Base-by-base conservation (phyloP, 1,140 invertebrate species). In the Plodia interpunctella region DNA sequence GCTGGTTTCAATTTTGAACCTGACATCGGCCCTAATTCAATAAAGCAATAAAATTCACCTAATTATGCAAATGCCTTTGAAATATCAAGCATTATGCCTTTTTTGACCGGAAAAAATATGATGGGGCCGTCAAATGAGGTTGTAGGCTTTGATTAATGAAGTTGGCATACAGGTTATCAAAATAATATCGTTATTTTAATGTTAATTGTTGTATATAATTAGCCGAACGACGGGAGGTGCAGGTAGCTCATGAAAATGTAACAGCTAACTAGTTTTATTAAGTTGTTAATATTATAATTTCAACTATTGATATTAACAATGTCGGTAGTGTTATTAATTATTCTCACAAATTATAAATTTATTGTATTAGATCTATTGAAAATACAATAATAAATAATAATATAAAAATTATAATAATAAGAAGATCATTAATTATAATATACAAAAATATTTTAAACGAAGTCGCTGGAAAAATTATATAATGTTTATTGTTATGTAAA, bases 1-100 rank as follows among this genome's bases (percentile, higher is more conserved):
- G 84, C 82, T 84, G 87, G 56, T 83, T 87, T 85, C 87, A 87
- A 89, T 89, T 89, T 87, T 84, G 83, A 79, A 66, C 56, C 83
- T 87, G 87, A 89, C 84, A 87, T 87, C 79, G 84, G 78, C 78
- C 78, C 81, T 89, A 89, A 89, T 89, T 89, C 87, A 89, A 89
- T 89, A 89, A 87, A 89, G 87, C 83, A 79, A 89, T 89, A 89
- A 89, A 89, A 87, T 87, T 87, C 84, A 89, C 87, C 87, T 89
- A 89, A 89, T 89, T 87, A 89, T 89, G 87, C 80, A 89, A 89
- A 89, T 89, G 82, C 77, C 59, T 79, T 82, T 82, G 77, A 82
- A 89, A 84, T 85, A 83, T 83, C 76, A 74, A 64, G 72, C 66
- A 76, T 84, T 85, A 83, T 80, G 76, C 76, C 72, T 83, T 84